A percentile compares a stretch with the other conserved stretches of the same genome.
Evolutionary conservation across 1,140 invertebrate species (phyloP).

Genomic region (Brachionus rotundiformis): DNA sequence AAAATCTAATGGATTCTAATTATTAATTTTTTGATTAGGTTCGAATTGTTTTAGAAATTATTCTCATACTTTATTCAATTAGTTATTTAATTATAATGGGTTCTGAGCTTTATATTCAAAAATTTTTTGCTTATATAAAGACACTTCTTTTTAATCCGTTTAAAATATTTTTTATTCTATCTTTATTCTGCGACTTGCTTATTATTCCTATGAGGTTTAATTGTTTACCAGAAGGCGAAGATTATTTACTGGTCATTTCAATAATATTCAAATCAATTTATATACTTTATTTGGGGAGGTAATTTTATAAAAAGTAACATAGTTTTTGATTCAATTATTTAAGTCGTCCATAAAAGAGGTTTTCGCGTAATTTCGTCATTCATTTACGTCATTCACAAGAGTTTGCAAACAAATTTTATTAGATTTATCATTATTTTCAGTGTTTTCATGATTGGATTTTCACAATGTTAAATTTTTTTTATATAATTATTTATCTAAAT

Average conservation of each 20-base stretch:
- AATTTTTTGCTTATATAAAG: constrained; percentile 13
- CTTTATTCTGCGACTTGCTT: not conserved
- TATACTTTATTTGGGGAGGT: constrained; percentile 94
- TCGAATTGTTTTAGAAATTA: constrained; percentile 20
- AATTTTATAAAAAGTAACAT: constrained; percentile 50
- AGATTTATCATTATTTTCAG: constrained; percentile 92
- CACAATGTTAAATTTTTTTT: constrained; percentile 73
- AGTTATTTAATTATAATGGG: constrained; percentile 30
- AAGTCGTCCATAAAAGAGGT: constrained; percentile 72
- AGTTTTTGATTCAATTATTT: constrained; percentile 56
- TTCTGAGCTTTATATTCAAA: constrained; percentile 43
- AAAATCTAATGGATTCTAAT: not conserved
- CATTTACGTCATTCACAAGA: constrained; percentile 98
- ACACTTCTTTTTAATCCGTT: constrained; percentile 37
- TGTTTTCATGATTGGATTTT: constrained; percentile 95
- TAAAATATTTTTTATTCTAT: constrained; percentile 48
- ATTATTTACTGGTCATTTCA: not conserved
- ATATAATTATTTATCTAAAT: not conserved
- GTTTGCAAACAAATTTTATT: constrained; percentile 91
- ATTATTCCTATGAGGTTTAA: constrained; percentile 42
- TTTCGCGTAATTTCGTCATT: constrained; percentile 97
- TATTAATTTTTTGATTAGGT: not conserved
- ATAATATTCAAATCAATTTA: constrained; percentile 29
- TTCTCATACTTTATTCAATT: constrained; percentile 34
- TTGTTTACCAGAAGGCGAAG: not conserved